Evolutionary conservation across 2,888 invertebrate genomes (phyloP), one percentile per base, ranked within the genome.

Genomic region (Crocallis elinguaria): DNA sequence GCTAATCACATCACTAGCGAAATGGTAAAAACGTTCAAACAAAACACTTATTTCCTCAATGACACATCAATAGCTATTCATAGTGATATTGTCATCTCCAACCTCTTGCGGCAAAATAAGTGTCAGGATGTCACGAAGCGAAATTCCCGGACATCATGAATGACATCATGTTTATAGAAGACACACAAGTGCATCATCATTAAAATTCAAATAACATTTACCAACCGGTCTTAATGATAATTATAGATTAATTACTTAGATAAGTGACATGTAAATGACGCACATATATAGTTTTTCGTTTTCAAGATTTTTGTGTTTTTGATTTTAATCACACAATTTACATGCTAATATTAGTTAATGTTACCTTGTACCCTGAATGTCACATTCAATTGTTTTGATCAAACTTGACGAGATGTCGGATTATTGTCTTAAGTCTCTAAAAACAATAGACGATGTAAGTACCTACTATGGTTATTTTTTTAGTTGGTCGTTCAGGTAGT

Each of bases 161-260:
- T 62, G 57, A 60, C 50, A 48, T 62, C 62, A 62, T 57, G 32
- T 30, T 50, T 39, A 32, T 38, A 48, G 29, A 37, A 4, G 12
- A 41, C 33, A 45, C 35, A 52, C 49, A 54, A 54, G 53, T 51
- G 50, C 51, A 46, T 49, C 38, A 19, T 23, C 4, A 29, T 29
- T 29, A 35, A 46, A 1, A n/a, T 11, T 6, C n/a, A 42, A 45
- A 50, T 49, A 37, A 33, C 19, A 35, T 55, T 35, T 6, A 11
- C 8, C 17, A 19, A 46, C 39, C 33, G 44, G 50, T 59, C 17
- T 38, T 33, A 56, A 55, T 52, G 49, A 56, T 53, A 33, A 49
- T 56, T 27, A 13, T 37, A 52, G 51, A 62, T 62, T 54, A 43
- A 53, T 57, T 57, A 42, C 44, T 36, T 21, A 35, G 50, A 49